A percentile compares a stretch with the other conserved stretches of the same genome.
phyloP scores from a whole-genome alignment of 2,888 invertebrate genomes.

The Drosophila maculinotata region DNA sequence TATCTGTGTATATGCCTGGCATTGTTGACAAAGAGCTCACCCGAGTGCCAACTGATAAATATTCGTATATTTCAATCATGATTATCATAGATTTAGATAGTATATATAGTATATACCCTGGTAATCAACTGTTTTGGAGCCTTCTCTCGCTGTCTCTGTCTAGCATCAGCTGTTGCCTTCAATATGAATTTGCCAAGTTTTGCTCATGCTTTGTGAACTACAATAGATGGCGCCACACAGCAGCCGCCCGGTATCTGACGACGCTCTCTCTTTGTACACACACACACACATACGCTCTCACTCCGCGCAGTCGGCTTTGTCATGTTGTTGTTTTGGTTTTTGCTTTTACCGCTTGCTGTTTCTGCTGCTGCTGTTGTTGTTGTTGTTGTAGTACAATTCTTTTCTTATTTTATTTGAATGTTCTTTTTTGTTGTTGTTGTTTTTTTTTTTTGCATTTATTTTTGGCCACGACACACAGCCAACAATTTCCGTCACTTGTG shows the following conservation, averaged over 20 bases:
- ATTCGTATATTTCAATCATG: constrained; percentile 28
- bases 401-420: constrained; percentile 35
- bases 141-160: constrained; percentile 11
- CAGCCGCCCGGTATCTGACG: constrained; percentile 53
- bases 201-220: background rate
- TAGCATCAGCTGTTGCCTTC: constrained; percentile 35
- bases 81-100: constrained; percentile 37
- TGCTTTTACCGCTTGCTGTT: constrained; percentile 22
- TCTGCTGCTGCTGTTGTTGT: constrained; percentile 19
- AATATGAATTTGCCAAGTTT: constrained; percentile 5
- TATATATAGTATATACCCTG: background rate
- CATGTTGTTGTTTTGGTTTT: constrained; percentile 22
- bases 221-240: constrained; percentile 55
- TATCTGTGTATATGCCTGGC: constrained; percentile 11
- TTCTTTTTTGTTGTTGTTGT: constrained; percentile 15
- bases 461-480: constrained; percentile 62
- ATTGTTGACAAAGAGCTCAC: constrained; percentile 12
- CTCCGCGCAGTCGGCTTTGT: constrained; percentile 17
- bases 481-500: constrained; percentile 63
- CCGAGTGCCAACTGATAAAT: constrained; percentile 31
- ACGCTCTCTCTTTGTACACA: constrained; percentile 3
- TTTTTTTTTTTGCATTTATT: constrained; percentile 62
- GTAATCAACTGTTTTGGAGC: background rate
- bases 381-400: constrained; percentile 40
- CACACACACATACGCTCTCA: constrained; percentile 19